A percentile compares a stretch with the other conserved stretches of the same genome.
Conservation (phyloP, 2,113 vertebrate species). For the Ictalurus furcatus region DNA sequence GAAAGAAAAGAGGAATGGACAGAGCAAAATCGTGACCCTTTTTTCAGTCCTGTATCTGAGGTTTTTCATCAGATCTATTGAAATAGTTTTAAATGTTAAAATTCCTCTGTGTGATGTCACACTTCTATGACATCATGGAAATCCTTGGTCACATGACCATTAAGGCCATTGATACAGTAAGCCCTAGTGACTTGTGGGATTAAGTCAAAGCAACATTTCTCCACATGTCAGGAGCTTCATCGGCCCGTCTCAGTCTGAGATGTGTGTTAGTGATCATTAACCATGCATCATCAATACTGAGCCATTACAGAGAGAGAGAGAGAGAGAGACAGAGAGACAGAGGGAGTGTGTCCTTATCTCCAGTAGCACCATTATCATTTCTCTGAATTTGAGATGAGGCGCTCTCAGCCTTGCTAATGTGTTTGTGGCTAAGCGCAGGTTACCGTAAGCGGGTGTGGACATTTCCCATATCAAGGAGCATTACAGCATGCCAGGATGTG, state of each 20-base stretch:
- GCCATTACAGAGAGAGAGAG: conserved; percentile 6
- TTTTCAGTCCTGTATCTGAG: background rate
- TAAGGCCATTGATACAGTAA: background rate
- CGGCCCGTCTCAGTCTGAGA: background rate
- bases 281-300: background rate
- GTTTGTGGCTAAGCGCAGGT: conserved; percentile 28
- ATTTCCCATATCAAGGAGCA: conserved; percentile 4
- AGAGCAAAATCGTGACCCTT: too few relatives aligned
- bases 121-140: background rate
- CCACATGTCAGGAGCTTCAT: background rate
- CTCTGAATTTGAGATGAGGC: conserved; percentile 31
- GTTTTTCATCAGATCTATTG: background rate
- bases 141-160: background rate
- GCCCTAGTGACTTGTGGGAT: background rate
- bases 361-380: conserved; percentile 20
- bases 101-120: background rate
- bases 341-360: conserved; percentile 6
- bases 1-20: background rate
- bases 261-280: conserved; percentile 6
- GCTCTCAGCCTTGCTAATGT: conserved; percentile 21
- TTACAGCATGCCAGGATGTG: conserved; percentile 31
- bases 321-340: background rate
- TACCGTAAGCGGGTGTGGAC: conserved; percentile 28
- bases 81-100: background rate
- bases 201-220: background rate